These are phyloP conservation scores for Nephrotoma guestfalica DNA, from an alignment of 2,888 invertebrate species.

Conservation along the genomic window DNA sequence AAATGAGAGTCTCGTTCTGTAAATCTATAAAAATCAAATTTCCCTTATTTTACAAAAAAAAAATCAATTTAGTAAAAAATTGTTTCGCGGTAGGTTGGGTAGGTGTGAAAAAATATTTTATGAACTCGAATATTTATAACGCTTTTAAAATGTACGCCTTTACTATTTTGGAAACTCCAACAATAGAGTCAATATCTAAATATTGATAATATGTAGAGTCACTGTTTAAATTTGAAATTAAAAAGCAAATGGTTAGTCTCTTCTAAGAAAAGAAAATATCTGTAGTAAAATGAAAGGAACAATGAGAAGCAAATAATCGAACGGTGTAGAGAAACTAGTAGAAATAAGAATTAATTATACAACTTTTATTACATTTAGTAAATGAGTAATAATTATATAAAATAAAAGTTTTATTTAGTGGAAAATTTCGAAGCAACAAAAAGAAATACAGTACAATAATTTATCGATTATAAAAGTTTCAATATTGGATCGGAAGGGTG, in stretches of 20 bases:
- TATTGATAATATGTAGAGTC: no score
- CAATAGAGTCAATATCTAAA: not conserved
- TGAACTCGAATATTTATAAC: not conserved
- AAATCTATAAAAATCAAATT: no score
- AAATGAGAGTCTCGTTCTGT: no score
- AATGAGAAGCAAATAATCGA: not conserved
- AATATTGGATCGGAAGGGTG: no score
- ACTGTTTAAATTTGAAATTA: not conserved
- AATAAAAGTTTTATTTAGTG: not conserved
- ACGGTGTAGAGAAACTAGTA: not conserved
- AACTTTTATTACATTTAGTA: not conserved
- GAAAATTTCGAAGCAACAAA: not conserved
- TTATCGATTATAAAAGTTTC: no score
- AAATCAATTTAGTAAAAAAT: no score
- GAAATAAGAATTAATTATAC: not conserved
- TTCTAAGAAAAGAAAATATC: not conserved
- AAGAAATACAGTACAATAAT: no score
- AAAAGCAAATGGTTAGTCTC: not conserved
- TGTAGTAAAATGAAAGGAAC: not conserved
- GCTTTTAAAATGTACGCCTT: not conserved
- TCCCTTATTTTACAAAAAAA: no score
- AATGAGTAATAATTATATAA: not conserved
- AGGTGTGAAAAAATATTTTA: not conserved
- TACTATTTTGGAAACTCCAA: not conserved
- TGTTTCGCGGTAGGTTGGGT: not conserved